Percentiles rank a stretch among this genome's conserved stretches.
These are phyloP conservation scores for Lithophane semibrunnea DNA, from an alignment of 2,888 invertebrate genomes.

Conservation along the genomic window DNA sequence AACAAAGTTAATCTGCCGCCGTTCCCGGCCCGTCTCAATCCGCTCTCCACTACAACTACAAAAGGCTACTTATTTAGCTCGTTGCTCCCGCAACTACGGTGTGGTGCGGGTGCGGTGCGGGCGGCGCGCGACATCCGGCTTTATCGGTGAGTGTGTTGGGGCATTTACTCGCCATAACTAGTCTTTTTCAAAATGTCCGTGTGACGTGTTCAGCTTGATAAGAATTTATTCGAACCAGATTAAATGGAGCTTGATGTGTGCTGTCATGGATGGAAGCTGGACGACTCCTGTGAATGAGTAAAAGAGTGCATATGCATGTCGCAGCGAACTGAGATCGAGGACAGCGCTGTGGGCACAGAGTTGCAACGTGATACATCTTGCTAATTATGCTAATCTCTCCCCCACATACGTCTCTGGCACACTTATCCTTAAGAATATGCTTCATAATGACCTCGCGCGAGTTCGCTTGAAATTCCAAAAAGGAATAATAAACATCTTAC, in stretches of 20 bases:
- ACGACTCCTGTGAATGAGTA: not conserved
- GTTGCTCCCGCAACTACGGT: not conserved
- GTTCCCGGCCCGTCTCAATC: conserved; percentile 15
- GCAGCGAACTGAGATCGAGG: not conserved
- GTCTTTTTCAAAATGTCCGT: conserved; percentile 15
- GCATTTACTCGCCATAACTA: conserved; percentile 15
- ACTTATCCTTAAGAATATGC: conserved; percentile 44
- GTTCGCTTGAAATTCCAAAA: conserved; percentile 17
- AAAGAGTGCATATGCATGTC: not conserved
- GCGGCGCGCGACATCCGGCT: not conserved
- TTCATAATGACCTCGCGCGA: conserved; percentile 30
- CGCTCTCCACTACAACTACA: conserved; percentile 16
- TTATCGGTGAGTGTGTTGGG: conserved; percentile 17
- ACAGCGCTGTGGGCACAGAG: conserved; percentile 8
- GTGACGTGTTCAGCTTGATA: conserved; percentile 5
- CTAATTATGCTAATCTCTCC: conserved; percentile 35
- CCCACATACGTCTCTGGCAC: conserved; percentile 36
- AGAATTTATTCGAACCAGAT: conserved; percentile 16
- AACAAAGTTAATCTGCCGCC: conserved; percentile 36
- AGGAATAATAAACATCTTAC: conserved; percentile 27
- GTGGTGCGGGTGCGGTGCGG: not conserved
- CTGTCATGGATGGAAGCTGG: not conserved
- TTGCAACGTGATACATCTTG: conserved; percentile 30
- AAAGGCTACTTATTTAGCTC: conserved; percentile 49
- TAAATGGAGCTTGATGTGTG: conserved; percentile 3